Evolutionary conservation across 1,140 invertebrate genomes (phyloP).

Genomic region (Caerostris darwini): DNA sequence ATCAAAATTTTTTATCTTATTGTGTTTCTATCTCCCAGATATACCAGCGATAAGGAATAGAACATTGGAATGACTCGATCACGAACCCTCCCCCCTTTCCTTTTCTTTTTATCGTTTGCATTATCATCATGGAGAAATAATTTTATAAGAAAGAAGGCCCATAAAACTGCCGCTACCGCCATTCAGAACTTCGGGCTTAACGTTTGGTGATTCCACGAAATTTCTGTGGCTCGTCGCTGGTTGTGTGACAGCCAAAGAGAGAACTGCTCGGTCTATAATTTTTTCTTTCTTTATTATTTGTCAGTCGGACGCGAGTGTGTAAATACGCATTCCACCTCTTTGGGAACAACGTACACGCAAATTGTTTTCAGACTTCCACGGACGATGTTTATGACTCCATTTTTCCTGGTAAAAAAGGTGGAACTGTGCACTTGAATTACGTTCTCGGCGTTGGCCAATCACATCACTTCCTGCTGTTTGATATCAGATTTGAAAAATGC

Average conservation of each 20-base stretch:
- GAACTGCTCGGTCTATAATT: background rate
- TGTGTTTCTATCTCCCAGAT: background rate
- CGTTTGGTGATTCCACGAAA: background rate
- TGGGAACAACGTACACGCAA: constrained; percentile 4
- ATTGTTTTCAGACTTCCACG: background rate
- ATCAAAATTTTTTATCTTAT: background rate
- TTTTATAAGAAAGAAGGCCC: background rate
- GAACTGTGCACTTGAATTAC: constrained; percentile 23
- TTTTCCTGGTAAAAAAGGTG: constrained; percentile 25
- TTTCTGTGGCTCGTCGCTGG: background rate
- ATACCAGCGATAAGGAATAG: background rate
- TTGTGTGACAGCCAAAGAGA: background rate
- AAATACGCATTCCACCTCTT: constrained; percentile 27
- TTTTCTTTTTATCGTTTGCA: constrained; percentile 7
- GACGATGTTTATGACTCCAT: constrained; percentile 1
- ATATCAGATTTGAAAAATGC: background rate
- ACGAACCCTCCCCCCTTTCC: background rate
- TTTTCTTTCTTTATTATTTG: constrained; percentile 3
- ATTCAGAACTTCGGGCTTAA: background rate
- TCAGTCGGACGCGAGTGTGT: background rate
- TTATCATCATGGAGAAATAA: constrained; percentile 22
- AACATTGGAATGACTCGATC: background rate
- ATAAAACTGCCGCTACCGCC: background rate
- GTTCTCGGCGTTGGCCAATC: background rate
- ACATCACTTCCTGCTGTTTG: background rate